A percentile compares a stretch with the other conserved stretches of the same genome.
phyloP scores from a whole-genome alignment of 2,797 vertebrate species.

The Anabas testudineus region DNA sequence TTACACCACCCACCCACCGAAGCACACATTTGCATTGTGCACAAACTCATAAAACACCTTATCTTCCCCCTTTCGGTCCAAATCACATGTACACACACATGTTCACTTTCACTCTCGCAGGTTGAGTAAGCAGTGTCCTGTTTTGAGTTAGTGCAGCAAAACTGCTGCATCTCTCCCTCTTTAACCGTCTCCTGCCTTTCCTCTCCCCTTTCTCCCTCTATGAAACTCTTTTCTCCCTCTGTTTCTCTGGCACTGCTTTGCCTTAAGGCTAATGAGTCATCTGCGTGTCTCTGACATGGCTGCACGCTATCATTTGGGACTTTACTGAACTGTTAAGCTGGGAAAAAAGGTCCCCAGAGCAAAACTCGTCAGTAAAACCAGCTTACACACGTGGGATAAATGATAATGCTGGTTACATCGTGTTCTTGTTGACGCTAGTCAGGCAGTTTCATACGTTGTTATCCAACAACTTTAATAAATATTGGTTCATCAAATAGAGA shows the following conservation, averaged over 20 bases:
- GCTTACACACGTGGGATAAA: conserved; percentile 55
- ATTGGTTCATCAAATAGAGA: not conserved
- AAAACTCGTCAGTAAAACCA: conserved; percentile 50
- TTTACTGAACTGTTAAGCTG: conserved; percentile 37
- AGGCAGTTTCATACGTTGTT: conserved; percentile 8
- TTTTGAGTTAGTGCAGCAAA: conserved; percentile 72
- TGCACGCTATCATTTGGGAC: conserved; percentile 62
- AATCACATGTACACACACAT: conserved; percentile 61
- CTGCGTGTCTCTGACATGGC: conserved; percentile 59
- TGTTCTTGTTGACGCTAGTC: conserved; percentile 36
- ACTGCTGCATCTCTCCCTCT: conserved; percentile 48
- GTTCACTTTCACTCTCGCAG: conserved; percentile 27
- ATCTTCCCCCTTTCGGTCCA: conserved; percentile 17
- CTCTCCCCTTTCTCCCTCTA: conserved; percentile 1
- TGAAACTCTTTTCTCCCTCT: conserved; percentile 47
- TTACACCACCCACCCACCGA: conserved; percentile 4
- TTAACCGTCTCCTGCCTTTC: conserved; percentile 21
- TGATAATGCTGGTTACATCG: conserved; percentile 38
- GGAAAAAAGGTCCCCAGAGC: conserved; percentile 47
- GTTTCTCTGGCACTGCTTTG: conserved; percentile 54
- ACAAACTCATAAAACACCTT: conserved; percentile 29
- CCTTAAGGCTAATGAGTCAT: conserved; percentile 77
- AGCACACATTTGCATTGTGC: not conserved
- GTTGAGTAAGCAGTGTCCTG: conserved; percentile 54
- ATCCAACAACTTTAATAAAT: not conserved